Conservation (phyloP, 2,797 vertebrate species). For the Pteronotus mesoamericanus region DNA sequence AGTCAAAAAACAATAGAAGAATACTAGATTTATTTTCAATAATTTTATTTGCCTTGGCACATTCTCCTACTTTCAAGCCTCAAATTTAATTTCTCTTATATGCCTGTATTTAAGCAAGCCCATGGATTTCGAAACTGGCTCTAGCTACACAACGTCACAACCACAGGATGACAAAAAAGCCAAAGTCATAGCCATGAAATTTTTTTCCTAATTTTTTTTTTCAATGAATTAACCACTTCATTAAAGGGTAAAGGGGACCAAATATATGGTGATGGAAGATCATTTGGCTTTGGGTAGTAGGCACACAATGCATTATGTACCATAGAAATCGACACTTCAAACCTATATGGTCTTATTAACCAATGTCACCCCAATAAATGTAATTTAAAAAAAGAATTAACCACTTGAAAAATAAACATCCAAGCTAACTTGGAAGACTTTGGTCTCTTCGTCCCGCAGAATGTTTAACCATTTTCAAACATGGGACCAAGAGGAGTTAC, state of each 20-base stretch:
- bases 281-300: neutral
- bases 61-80: neutral
- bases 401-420: neutral
- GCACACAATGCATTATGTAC: neutral
- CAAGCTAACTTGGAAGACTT: neutral
- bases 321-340: neutral
- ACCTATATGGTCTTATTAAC: neutral
- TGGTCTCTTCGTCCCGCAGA: neutral
- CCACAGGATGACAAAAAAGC: neutral
- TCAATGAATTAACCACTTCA: neutral
- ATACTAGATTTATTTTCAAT: neutral
- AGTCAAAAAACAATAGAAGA: neutral
- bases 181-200: neutral
- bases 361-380: neutral
- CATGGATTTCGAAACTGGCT: neutral
- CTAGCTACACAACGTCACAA: neutral
- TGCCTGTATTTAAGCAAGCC: neutral
- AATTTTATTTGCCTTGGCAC: neutral
- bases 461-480: neutral
- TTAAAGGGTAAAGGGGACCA: neutral
- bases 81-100: neutral
- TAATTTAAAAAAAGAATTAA: neutral
- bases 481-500: neutral
- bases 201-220: slow-evolving; percentile 15
- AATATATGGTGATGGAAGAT: neutral